Evolutionary conservation across 2,888 invertebrate species (phyloP).

Genomic region (Caenorhabditis panamensis): DNA sequence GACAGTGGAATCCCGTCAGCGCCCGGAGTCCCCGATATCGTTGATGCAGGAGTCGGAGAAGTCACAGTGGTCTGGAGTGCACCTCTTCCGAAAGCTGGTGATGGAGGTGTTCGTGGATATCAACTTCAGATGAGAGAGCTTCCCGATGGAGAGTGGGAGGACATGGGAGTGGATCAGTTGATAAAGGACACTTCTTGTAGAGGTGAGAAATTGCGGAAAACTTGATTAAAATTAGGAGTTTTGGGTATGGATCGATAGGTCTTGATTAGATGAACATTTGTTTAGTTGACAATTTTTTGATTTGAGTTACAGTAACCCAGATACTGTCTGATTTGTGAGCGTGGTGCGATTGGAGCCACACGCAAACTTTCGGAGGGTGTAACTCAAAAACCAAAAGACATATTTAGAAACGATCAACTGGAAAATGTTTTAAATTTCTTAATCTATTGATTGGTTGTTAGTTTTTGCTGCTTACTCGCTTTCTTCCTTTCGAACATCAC

Average conservation of each 20-base stretch:
- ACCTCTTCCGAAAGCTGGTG: slow-evolving; percentile 70
- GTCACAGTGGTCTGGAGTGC: slow-evolving; percentile 79
- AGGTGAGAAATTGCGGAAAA: slow-evolving; percentile 66
- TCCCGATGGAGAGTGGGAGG: slow-evolving; percentile 78
- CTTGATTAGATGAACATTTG: too few relatives aligned
- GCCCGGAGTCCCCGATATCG: slow-evolving; percentile 78
- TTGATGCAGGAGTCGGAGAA: slow-evolving; percentile 72
- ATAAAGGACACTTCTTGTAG: slow-evolving; percentile 77
- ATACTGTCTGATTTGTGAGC: too few relatives aligned
- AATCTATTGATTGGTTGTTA: too few relatives aligned
- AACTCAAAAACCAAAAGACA: not conserved
- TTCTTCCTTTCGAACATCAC: not conserved
- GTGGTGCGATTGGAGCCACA: too few relatives aligned
- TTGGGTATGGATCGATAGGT: too few relatives aligned
- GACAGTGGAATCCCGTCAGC: slow-evolving; percentile 68
- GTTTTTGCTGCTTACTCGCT: too few relatives aligned
- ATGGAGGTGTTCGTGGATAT: slow-evolving; percentile 78
- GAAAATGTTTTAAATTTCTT: too few relatives aligned
- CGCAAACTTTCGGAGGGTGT: not conserved
- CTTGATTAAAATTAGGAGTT: too few relatives aligned
- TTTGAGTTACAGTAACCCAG: too few relatives aligned
- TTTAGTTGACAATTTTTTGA: too few relatives aligned
- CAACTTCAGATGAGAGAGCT: slow-evolving; percentile 77
- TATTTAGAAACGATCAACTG: too few relatives aligned
- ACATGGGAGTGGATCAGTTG: slow-evolving; percentile 76